Percentiles rank a stretch among this genome's conserved stretches.
Evolutionary conservation across 2,797 vertebrate species (phyloP).

Genomic region (Leuciscus waleckii): DNA sequence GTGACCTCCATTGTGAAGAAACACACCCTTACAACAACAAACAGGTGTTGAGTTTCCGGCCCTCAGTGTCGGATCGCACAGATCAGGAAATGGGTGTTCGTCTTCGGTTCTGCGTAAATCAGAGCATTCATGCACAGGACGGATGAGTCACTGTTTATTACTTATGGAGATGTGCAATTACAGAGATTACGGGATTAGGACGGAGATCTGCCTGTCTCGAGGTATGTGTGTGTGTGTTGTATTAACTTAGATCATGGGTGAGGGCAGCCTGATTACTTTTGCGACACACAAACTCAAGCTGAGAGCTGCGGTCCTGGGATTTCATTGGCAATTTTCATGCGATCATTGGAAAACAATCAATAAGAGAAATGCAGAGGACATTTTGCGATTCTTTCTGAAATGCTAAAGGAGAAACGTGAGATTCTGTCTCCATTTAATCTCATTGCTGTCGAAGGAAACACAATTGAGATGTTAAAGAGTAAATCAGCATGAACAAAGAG

Average conservation of each 20-base stretch:
- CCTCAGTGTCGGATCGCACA: slow-evolving; percentile 27
- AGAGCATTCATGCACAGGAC: neutral
- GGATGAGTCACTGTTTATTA: slow-evolving; percentile 12
- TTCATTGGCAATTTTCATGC: neutral
- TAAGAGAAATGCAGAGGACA: neutral
- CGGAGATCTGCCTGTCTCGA: slow-evolving; percentile 28
- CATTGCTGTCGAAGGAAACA: neutral
- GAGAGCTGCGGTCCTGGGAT: neutral
- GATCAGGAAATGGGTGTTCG: neutral
- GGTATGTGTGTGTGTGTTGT: slow-evolving; percentile 16
- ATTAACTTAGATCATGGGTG: neutral
- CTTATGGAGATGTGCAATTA: slow-evolving; percentile 32
- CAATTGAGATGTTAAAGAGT: neutral
- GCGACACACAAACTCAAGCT: neutral
- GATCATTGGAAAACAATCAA: neutral
- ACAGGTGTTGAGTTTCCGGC: slow-evolving; percentile 50
- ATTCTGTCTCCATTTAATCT: neutral
- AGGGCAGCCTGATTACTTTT: neutral
- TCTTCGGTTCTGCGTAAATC: neutral
- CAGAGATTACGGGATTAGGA: slow-evolving; percentile 33
- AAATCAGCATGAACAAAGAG: neutral
- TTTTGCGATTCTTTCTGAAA: neutral
- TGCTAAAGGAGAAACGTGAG: neutral
- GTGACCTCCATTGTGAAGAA: slow-evolving; percentile 20
- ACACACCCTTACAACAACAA: slow-evolving; percentile 61